These are phyloP conservation scores for Eupithecia tripunctaria DNA, from an alignment of 2,888 invertebrate species.

Conservation along the genomic window DNA sequence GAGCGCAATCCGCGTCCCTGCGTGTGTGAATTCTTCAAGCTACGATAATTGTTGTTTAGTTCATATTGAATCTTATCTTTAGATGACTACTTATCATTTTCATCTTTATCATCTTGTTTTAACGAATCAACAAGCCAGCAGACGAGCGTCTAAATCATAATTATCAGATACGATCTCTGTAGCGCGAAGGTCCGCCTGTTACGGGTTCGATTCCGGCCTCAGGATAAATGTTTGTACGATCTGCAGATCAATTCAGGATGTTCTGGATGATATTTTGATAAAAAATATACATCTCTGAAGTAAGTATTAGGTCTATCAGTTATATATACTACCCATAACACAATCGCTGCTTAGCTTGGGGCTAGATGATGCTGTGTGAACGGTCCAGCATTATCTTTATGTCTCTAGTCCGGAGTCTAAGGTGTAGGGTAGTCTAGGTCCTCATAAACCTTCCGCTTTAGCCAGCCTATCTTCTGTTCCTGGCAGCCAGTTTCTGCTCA, in stretches of 20 bases:
- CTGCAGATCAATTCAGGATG: too few relatives aligned
- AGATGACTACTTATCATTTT: constrained; percentile 3
- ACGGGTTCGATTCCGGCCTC: too few relatives aligned
- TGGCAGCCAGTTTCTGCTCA: not conserved
- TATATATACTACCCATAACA: too few relatives aligned
- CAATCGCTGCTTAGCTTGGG: too few relatives aligned
- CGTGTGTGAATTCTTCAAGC: not conserved
- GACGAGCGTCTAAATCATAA: not conserved
- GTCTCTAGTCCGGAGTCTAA: not conserved
- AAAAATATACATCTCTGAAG: too few relatives aligned
- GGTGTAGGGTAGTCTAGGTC: too few relatives aligned
- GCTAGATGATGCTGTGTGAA: too few relatives aligned
- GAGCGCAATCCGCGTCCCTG: not conserved
- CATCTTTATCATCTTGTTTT: constrained; percentile 1
- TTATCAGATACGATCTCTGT: too few relatives aligned
- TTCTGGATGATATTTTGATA: too few relatives aligned
- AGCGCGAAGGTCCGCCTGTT: too few relatives aligned
- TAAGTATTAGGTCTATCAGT: too few relatives aligned
- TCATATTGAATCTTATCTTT: constrained; percentile 1
- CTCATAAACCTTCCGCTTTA: not conserved
- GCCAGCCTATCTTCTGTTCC: not conserved
- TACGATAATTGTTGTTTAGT: not conserved
- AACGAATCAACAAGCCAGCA: not conserved
- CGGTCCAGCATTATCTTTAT: not conserved
- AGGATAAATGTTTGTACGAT: too few relatives aligned